Evolutionary conservation across 2,113 vertebrate species (phyloP), one percentile per base, ranked within the genome.

Genomic region (Pseudorhombus dupliciocellatus): DNA sequence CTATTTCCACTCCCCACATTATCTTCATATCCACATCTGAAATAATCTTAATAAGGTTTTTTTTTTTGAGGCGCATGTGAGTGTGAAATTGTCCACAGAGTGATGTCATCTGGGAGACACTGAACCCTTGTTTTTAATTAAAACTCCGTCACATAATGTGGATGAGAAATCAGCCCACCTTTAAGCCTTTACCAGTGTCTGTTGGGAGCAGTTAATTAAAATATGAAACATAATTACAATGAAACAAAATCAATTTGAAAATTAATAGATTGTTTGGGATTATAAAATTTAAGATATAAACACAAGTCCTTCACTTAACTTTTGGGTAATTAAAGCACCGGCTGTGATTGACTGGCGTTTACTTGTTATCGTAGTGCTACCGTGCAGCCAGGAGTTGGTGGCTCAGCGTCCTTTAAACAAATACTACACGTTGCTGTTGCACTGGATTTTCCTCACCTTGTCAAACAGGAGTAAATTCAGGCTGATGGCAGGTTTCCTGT

Each of bases 111-210:
- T 44, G 79, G 85, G 85, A 86, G 78, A 84, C 69, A 75, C 46
- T 57, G 77, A 86, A 85, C 77, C 60, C 75, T 81, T 82, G 76
- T 84, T 86, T 86, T 91, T 85, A 89, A 90, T 89, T 88, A 90
- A 84, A 84, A 79, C 78, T 82, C 72, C 66, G 66, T 79, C 63
- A 74, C 83, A 79, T 69, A 81, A 66, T 44, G 59, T 84, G 80
- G 59, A 70, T 54, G 70, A 72, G 68, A 80, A 82, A 69, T 48
- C 57, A 5, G 77, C 77, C 26, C 69, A 87, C 69, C 85, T 81
- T 71, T 84, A 89, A 87, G 73, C 62, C 57, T 73, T 56, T 63
- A 21, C n/a, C 30, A 16, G 50, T 62, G 63, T 80, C 83, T 84
- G 10, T 34, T 55, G 66, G 73, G 79, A 22, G 58, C 67, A 60